These are phyloP conservation scores for Neomonachus schauinslandi DNA, from an alignment of 2,113 vertebrate species.

Conservation along the genomic window DNA sequence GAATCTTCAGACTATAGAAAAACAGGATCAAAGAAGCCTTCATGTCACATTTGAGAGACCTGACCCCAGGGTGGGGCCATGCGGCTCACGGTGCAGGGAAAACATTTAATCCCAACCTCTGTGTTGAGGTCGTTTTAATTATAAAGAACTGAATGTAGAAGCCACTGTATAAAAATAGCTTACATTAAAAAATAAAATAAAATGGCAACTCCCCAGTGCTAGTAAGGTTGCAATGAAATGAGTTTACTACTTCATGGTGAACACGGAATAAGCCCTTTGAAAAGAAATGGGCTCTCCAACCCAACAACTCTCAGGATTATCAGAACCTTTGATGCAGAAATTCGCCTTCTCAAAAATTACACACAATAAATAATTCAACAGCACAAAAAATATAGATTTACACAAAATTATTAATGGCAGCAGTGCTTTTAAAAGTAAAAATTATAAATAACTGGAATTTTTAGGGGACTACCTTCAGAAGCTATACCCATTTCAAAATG, in stretches of 20 bases:
- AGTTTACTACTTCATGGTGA: neutral
- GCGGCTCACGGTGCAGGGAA: fast-evolving
- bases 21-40: neutral
- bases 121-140: neutral
- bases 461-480: neutral
- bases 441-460: neutral
- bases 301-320: neutral
- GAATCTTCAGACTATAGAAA: neutral
- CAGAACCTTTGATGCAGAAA: neutral
- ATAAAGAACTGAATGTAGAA: neutral
- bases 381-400: neutral
- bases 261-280: neutral
- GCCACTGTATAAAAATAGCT: neutral
- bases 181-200: neutral
- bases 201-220: too few species aligned
- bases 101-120: fast-evolving
- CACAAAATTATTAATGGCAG: neutral
- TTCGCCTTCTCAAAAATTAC: neutral
- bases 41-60: fast-evolving
- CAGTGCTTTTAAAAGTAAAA: neutral
- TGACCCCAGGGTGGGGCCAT: fast-evolving
- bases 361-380: neutral
- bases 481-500: neutral
- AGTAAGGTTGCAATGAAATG: fast-evolving
- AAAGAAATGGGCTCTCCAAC: fast-evolving